Evolutionary conservation across 2,888 invertebrate species (phyloP), one percentile per base, ranked within the genome.

Genomic region (Sussaba pulchella): DNA sequence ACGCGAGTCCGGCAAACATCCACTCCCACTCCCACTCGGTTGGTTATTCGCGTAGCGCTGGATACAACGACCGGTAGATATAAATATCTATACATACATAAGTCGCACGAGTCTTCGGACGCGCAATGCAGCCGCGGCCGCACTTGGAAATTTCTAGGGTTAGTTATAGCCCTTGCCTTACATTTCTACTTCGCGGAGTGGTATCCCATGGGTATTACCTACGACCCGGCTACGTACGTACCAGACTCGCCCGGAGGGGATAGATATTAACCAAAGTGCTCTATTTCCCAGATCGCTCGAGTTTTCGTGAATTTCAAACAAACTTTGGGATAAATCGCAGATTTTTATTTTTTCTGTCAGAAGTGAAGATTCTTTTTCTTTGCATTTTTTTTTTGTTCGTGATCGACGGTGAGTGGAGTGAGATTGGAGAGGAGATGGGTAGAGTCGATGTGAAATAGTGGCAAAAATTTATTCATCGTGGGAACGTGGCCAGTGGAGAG

Each of bases 101-200:
- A 78, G 81, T 81, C 70, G 57, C 66, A 81, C 73, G 66, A 73
- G 45, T 6, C 66, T 74, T 73, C 70, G 59, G 31, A 31, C 19
- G 73, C n/a, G n/a, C n/a, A n/a, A 81, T 74, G 77, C 43, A 67
- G 31, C 2, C 4, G 6, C 31, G 2, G 31, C 31, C 57, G 77
- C 77, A 77, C 81, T 81, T 64, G 81, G 81, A 74, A 70, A 81
- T 81, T 77, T 77, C 81, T 41, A 17, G 59, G 45, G 64, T 72
- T 81, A 72, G 81, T 81, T 70, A 77, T 81, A 77, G 72, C 67
- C 64, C 73, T 72, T 57, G 43, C 2, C 8, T 43, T 71, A 71
- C 63, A 66, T 72, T 31, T 75, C 39, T 57, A 36, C 64, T 39
- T 57, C 26, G 17, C 17, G 31, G 2, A 59, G n/a, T n/a, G n/a